Percentiles rank a stretch among this genome's conserved stretches.
phyloP scores from a whole-genome alignment of 2,888 invertebrate genomes.

The Andrena minutula region DNA sequence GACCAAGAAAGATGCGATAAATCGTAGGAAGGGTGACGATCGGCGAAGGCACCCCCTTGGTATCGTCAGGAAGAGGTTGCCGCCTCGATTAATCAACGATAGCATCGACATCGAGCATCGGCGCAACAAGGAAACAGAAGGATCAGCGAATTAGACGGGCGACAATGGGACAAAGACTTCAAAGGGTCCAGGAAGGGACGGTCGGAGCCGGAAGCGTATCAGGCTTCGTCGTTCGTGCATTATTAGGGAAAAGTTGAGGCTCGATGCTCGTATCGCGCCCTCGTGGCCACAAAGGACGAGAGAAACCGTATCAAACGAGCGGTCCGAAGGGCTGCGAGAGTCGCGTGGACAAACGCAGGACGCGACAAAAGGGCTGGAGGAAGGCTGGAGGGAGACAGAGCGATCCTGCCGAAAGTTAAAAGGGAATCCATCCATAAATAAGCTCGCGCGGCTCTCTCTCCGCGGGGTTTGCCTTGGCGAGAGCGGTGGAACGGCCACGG shows the following conservation, averaged over 20 bases:
- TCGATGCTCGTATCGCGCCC: conserved; percentile 47
- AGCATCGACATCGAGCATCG: background rate
- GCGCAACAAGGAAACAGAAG: background rate
- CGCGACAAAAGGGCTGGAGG: conserved; percentile 41
- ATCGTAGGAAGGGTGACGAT: too few species aligned
- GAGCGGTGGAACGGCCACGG: conserved; percentile 73
- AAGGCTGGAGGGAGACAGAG: conserved; percentile 35
- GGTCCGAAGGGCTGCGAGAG: conserved; percentile 42
- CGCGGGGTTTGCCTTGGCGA: conserved; percentile 76
- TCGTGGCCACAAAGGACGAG: conserved; percentile 15
- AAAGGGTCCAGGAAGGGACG: background rate
- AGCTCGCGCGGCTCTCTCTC: conserved; percentile 66
- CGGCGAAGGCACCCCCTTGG: too few species aligned
- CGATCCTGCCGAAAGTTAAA: conserved; percentile 81
- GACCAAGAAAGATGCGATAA: too few species aligned
- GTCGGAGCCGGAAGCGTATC: background rate
- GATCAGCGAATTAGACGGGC: background rate
- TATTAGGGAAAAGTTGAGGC: conserved; percentile 20
- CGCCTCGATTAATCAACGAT: background rate
- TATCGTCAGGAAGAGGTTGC: background rate
- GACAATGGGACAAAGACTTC: conserved; percentile 13
- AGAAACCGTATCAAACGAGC: conserved; percentile 47
- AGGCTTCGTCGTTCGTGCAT: background rate
- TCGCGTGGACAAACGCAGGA: conserved; percentile 56
- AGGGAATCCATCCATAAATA: conserved; percentile 85